Evolutionary conservation across 2,113 vertebrate genomes (phyloP).

Genomic region (Dermatemys mawii): DNA sequence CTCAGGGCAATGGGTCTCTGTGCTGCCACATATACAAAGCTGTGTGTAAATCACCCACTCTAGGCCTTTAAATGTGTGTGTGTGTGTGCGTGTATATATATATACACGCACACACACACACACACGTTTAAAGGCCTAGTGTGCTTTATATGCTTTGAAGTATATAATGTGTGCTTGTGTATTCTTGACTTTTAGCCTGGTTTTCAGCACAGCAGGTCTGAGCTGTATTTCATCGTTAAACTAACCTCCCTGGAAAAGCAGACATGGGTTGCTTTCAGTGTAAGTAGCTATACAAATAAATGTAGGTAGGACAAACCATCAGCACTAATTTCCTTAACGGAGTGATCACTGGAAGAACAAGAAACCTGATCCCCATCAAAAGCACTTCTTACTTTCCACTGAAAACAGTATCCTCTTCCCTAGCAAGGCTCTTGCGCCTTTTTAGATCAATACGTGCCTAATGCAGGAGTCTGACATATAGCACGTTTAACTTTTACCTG

Average conservation of each 20-base stretch:
- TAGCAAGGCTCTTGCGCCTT: constrained; percentile 61
- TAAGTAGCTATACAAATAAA: not conserved
- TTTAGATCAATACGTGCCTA: constrained; percentile 44
- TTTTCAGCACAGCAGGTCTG: not conserved
- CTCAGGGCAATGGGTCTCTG: not conserved
- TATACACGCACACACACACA: too few species aligned
- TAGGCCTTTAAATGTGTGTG: not conserved
- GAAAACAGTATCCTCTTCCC: constrained; percentile 38
- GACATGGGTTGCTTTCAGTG: not conserved
- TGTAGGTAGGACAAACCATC: not conserved
- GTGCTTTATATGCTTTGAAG: not conserved
- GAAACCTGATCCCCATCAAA: not conserved
- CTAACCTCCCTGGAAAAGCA: not conserved
- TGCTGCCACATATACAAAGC: not conserved
- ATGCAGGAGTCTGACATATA: constrained; percentile 45
- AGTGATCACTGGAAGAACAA: not conserved
- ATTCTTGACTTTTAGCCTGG: not conserved
- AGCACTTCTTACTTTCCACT: constrained; percentile 14
- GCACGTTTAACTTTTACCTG: constrained; percentile 54
- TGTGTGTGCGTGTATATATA: too few species aligned
- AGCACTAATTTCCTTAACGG: not conserved
- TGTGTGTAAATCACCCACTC: not conserved
- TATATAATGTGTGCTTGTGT: not conserved
- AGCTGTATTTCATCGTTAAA: not conserved
- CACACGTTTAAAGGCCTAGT: too few species aligned